A percentile compares a stretch with the other conserved stretches of the same genome.
Evolutionary conservation across 1,140 invertebrate genomes (phyloP).

Genomic region (Rhopalosiphum padi): DNA sequence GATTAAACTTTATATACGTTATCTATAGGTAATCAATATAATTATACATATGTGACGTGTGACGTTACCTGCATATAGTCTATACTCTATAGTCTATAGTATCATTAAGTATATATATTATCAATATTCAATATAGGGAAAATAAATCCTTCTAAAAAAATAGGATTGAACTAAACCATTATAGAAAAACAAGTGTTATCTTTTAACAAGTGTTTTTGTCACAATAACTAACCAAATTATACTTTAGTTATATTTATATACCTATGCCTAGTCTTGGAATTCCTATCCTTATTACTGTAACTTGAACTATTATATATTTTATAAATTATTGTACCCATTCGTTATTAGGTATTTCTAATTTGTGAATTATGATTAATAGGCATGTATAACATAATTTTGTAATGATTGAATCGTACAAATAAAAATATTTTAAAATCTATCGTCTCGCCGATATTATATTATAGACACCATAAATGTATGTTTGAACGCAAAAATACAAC

Average conservation of each 20-base stretch:
- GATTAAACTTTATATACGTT: not conserved
- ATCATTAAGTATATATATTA: not conserved
- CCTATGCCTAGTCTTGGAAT: not conserved
- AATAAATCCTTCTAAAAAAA: slow-evolving; percentile 16
- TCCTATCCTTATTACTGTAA: not conserved
- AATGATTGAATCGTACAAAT: too few relatives aligned
- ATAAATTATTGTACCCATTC: not conserved
- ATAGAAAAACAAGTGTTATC: slow-evolving; percentile 9
- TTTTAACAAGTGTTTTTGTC: slow-evolving; percentile 5
- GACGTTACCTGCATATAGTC: not conserved
- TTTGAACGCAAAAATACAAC: too few relatives aligned
- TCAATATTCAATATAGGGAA: not conserved
- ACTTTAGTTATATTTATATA: not conserved
- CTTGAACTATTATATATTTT: not conserved
- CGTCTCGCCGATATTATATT: too few relatives aligned
- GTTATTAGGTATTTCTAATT: not conserved
- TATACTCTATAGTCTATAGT: not conserved
- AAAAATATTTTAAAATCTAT: too few relatives aligned
- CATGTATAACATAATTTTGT: not conserved
- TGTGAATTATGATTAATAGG: not conserved
- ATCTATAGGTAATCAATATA: slow-evolving; percentile 18
- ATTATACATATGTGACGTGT: not conserved
- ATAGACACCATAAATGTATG: too few relatives aligned
- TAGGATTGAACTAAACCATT: not conserved
- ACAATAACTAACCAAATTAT: not conserved